phyloP scores from a whole-genome alignment of 2,888 invertebrate genomes.

The Hyposoter didymator region DNA sequence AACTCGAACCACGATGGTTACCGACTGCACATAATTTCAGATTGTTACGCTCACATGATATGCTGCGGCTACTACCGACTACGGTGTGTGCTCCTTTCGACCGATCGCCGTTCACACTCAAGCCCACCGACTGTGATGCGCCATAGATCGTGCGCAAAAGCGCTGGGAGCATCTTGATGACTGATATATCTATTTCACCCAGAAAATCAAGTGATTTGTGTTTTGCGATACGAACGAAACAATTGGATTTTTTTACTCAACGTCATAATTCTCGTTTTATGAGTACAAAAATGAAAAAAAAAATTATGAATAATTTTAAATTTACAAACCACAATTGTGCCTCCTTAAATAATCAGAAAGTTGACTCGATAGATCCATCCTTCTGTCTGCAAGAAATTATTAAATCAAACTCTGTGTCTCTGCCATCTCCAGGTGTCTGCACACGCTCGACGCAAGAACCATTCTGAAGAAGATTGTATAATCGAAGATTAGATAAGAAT shows the following conservation, averaged over 20 bases:
- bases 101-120: background rate
- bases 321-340: no score
- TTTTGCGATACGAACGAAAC: no score
- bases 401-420: background rate
- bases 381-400: background rate
- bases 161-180: background rate
- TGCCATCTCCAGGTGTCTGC: no score
- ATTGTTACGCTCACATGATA: background rate
- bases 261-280: no score
- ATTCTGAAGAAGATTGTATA: background rate
- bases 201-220: no score
- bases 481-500: no score
- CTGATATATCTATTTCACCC: no score
- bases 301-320: no score
- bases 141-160: slow-evolving; percentile 42
- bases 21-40: background rate
- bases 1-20: background rate
- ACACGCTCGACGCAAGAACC: background rate
- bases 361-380: no score
- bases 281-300: no score
- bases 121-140: slow-evolving; percentile 32
- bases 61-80: background rate
- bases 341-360: no score
- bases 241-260: no score
- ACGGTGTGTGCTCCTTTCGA: background rate